Evolutionary conservation across 2,113 vertebrate genomes (phyloP).

Genomic region (Toxotes jaculatrix): DNA sequence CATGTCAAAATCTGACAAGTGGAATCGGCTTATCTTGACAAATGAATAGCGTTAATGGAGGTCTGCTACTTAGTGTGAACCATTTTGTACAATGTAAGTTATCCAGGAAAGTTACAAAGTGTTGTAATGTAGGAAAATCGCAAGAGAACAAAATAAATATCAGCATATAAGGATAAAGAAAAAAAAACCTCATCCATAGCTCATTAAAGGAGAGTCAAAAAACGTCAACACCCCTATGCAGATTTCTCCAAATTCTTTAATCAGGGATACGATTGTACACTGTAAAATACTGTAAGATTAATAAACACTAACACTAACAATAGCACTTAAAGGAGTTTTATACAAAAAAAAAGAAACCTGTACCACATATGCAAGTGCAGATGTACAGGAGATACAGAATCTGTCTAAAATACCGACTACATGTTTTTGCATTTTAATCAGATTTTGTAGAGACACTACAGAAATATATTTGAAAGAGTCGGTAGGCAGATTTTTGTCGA

Average conservation of each 20-base stretch:
- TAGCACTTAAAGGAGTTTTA: neutral
- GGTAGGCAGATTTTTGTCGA: neutral
- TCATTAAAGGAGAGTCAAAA: constrained; percentile 61
- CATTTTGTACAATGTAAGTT: constrained; percentile 33
- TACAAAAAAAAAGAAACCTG: neutral
- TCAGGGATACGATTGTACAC: neutral
- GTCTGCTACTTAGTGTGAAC: constrained; percentile 21
- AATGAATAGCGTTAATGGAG: constrained; percentile 74
- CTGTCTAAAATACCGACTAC: neutral
- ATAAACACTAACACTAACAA: neutral
- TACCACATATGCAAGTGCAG: neutral
- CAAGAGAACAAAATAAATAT: constrained; percentile 49
- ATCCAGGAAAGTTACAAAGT: constrained; percentile 29
- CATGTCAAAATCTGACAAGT: constrained; percentile 70
- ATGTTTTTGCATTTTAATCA: neutral
- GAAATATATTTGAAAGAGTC: neutral
- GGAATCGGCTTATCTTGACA: constrained; percentile 75
- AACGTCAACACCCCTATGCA: constrained; percentile 9
- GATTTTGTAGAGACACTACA: neutral
- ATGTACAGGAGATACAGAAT: neutral
- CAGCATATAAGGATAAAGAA: constrained; percentile 35
- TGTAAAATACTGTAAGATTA: neutral
- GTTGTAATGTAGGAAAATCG: constrained; percentile 2
- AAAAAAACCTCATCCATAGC: constrained; percentile 24
- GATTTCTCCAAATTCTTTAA: neutral